Percentiles rank a stretch among this genome's conserved stretches.
phyloP scores from a whole-genome alignment of 2,113 vertebrate genomes.

The Dasypus novemcinctus region DNA sequence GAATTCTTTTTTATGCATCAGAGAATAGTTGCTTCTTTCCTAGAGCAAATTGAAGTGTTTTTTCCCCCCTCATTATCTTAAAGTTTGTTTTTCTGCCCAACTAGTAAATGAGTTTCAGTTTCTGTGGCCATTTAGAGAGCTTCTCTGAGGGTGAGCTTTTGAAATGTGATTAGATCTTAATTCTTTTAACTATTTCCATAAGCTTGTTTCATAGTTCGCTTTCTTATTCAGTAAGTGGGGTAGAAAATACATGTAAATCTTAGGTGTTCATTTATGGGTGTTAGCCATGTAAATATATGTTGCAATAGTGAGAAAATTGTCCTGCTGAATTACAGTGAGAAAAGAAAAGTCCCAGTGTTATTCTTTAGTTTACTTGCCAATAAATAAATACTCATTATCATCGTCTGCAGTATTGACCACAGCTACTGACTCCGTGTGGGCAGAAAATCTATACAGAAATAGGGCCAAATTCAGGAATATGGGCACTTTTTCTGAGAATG shows the following conservation, averaged over 20 bases:
- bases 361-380: not conserved
- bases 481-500: not conserved
- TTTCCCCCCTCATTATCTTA: constrained; percentile 69
- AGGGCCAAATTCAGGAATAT: not conserved
- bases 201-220: constrained; percentile 71
- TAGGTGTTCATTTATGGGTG: not conserved
- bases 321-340: not conserved
- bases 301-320: not conserved
- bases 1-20: constrained; percentile 86
- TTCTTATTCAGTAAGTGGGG: constrained; percentile 32
- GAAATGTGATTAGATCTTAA: constrained; percentile 77
- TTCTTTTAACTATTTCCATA: constrained; percentile 63
- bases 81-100: constrained; percentile 81
- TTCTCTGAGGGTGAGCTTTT: constrained; percentile 79
- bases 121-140: constrained; percentile 73
- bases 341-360: not conserved
- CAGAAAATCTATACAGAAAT: not conserved
- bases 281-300: constrained; percentile 8
- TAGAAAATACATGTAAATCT: constrained; percentile 5
- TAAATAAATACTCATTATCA: constrained; percentile 29
- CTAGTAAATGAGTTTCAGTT: constrained; percentile 83
- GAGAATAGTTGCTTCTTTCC: constrained; percentile 87
- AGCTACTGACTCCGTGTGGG: not conserved
- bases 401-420: not conserved
- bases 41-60: constrained; percentile 81